Conservation (phyloP, 2,113 vertebrate species). For the Onychostruthus taczanowskii region DNA sequence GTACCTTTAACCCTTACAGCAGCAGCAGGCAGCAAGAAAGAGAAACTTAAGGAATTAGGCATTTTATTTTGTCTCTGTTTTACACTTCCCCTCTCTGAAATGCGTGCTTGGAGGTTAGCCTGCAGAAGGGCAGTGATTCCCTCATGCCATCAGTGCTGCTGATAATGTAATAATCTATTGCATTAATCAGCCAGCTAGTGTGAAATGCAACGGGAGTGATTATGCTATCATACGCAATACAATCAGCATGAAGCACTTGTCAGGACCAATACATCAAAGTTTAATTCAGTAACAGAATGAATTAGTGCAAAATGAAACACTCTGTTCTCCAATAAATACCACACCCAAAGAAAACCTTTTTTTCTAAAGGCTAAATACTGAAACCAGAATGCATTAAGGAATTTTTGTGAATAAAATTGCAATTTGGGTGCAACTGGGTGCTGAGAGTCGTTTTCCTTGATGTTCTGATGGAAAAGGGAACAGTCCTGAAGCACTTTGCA, state of each 20-base stretch:
- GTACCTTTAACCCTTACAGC: not conserved
- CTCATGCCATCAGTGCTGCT: slow-evolving; percentile 63
- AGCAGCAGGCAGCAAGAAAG: not conserved
- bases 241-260: slow-evolving; percentile 77
- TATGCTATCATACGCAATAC: slow-evolving; percentile 80
- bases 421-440: not conserved
- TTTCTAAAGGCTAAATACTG: slow-evolving; percentile 14
- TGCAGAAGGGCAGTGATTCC: slow-evolving; percentile 53
- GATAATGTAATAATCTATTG: slow-evolving; percentile 78
- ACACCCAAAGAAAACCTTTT: slow-evolving; percentile 19
- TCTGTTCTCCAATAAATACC: slow-evolving; percentile 68
- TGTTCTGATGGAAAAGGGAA: not conserved
- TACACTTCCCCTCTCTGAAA: not conserved
- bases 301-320: slow-evolving; percentile 79
- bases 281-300: slow-evolving; percentile 80
- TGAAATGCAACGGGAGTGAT: slow-evolving; percentile 79
- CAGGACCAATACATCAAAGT: slow-evolving; percentile 82
- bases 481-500: not conserved
- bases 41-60: not conserved
- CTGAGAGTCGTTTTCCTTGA: not conserved
- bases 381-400: slow-evolving; percentile 20
- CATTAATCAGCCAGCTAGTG: slow-evolving; percentile 76
- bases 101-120: not conserved
- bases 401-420: slow-evolving; percentile 49
- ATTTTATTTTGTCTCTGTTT: not conserved